Conservation (phyloP, 2,113 vertebrate species). For the Poicephalus gulielmi region DNA sequence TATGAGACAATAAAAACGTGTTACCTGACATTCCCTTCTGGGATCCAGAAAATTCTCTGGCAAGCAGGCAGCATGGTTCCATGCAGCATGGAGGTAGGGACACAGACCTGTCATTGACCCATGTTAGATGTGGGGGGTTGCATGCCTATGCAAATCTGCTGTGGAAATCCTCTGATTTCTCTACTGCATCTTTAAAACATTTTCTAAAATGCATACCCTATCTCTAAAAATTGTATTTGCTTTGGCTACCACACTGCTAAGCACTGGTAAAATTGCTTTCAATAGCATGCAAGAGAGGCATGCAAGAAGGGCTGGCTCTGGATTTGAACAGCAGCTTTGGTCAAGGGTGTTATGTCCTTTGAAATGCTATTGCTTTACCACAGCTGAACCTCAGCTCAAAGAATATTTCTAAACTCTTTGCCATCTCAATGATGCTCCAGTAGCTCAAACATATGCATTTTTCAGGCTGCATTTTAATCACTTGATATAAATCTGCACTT, state of each 20-base stretch:
- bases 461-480: background rate
- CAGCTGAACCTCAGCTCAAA: background rate
- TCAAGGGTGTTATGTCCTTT: background rate
- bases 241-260: background rate
- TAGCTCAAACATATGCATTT: background rate
- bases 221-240: background rate
- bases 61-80: background rate
- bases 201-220: background rate
- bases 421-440: background rate
- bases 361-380: background rate
- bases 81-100: fast-evolving
- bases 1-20: fast-evolving
- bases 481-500: background rate
- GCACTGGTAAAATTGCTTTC: background rate
- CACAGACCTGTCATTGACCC: fast-evolving
- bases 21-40: background rate
- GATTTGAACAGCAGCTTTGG: background rate
- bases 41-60: background rate
- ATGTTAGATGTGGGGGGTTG: background rate
- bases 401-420: background rate
- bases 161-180: background rate
- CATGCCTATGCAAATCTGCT: fast-evolving
- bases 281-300: fast-evolving
- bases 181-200: background rate
- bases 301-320: background rate